These are phyloP conservation scores for Poecilobothrus nobilitatus DNA, from an alignment of 2,888 invertebrate species.

Conservation along the genomic window DNA sequence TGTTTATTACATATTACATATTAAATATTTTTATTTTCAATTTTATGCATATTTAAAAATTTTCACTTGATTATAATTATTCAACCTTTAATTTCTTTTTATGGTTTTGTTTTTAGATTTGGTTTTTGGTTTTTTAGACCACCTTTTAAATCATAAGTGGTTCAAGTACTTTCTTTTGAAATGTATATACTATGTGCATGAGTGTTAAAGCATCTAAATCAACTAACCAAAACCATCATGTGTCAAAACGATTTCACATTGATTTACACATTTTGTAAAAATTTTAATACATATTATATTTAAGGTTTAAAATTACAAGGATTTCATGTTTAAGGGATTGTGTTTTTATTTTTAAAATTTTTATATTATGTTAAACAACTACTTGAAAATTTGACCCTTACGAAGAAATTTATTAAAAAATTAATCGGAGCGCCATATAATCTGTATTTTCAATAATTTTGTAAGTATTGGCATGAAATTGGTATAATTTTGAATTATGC, in stretches of 20 bases:
- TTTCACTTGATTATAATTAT: no score
- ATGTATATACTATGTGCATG: neutral
- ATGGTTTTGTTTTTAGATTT: no score
- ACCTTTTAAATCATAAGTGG: neutral
- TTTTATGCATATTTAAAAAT: no score
- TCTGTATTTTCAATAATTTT: neutral
- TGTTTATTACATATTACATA: no score
- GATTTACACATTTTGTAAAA: neutral
- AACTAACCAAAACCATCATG: neutral
- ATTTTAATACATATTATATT: no score
- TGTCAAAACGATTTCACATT: neutral
- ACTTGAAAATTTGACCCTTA: neutral
- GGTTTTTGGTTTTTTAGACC: neutral
- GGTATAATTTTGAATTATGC: no score
- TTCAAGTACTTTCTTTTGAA: neutral
- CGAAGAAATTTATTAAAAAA: neutral
- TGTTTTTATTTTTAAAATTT: no score
- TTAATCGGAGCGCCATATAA: neutral
- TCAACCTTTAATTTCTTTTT: no score
- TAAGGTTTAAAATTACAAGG: neutral
- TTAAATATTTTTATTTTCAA: no score
- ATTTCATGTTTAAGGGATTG: neutral
- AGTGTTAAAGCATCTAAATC: neutral
- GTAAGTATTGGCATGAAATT: no score
- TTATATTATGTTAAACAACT: neutral